A percentile compares a stretch with the other conserved stretches of the same genome.
Conservation (phyloP, 2,113 vertebrate genomes). For the Clarias macrocephalus region DNA sequence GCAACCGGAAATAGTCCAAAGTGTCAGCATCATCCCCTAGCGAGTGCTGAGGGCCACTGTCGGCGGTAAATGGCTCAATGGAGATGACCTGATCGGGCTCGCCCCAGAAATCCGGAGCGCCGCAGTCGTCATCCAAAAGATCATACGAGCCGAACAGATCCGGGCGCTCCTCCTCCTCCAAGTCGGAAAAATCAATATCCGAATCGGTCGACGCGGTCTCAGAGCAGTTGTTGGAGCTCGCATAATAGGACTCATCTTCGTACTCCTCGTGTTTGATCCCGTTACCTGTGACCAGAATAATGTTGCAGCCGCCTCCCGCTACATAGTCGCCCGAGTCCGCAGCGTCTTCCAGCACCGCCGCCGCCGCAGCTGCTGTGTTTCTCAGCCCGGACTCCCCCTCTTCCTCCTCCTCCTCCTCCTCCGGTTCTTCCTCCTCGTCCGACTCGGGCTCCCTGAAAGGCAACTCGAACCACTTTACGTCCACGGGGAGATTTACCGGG, state of each 20-base stretch:
- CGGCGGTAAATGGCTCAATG: slow-evolving; percentile 74
- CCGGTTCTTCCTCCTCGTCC: slow-evolving; percentile 70
- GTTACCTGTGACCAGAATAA: slow-evolving; percentile 78
- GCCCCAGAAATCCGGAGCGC: slow-evolving; percentile 77
- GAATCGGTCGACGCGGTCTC: slow-evolving; percentile 77
- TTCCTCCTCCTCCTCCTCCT: slow-evolving; percentile 50
- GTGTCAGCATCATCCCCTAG: slow-evolving; percentile 80
- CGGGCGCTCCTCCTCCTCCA: slow-evolving; percentile 78
- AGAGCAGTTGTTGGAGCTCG: slow-evolving; percentile 75
- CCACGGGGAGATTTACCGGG: slow-evolving; percentile 76
- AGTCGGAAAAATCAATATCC: slow-evolving; percentile 81
- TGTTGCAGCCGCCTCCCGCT: slow-evolving; percentile 76
- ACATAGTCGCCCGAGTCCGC: slow-evolving; percentile 72
- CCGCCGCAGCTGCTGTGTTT: slow-evolving; percentile 55
- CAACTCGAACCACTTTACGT: slow-evolving; percentile 82
- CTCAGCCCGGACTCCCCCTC: slow-evolving; percentile 66
- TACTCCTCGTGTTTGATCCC: slow-evolving; percentile 76
- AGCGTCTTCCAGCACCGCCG: slow-evolving; percentile 53
- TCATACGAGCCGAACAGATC: slow-evolving; percentile 73
- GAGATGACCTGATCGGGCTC: slow-evolving; percentile 79
- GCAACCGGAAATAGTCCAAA: slow-evolving; percentile 83
- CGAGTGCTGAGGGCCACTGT: slow-evolving; percentile 77
- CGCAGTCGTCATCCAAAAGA: slow-evolving; percentile 71
- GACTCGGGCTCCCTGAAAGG: slow-evolving; percentile 76
- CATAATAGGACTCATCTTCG: slow-evolving; percentile 75